A percentile compares a stretch with the other conserved stretches of the same genome.
Conservation (phyloP, 1,140 invertebrate species). For the Andricus grossulariae region DNA sequence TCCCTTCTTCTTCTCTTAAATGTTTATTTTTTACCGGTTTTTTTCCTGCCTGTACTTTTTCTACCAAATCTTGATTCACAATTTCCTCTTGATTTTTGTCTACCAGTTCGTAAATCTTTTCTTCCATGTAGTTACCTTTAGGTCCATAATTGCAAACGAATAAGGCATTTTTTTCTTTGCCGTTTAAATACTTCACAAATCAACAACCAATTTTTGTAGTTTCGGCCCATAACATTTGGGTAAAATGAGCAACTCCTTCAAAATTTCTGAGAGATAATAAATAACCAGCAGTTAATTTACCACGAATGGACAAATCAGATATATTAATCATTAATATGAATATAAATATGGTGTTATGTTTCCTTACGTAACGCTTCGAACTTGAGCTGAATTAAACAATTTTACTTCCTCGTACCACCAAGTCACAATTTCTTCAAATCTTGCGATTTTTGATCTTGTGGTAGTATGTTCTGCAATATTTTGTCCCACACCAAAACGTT, state of each 20-base stretch:
- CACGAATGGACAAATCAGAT: background rate
- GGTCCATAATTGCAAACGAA: background rate
- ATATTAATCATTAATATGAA: too few species aligned
- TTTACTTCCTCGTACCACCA: conserved; percentile 64
- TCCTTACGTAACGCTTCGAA: too few species aligned
- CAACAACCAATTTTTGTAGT: background rate
- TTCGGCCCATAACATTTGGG: background rate
- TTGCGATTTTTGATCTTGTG: conserved; percentile 49
- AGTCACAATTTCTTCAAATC: conserved; percentile 55
- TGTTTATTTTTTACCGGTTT: too few species aligned
- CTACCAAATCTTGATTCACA: too few species aligned
- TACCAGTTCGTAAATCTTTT: background rate
- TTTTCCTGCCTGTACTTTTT: too few species aligned
- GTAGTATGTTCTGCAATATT: conserved; percentile 56
- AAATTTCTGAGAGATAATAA: background rate
- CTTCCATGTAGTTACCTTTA: background rate
- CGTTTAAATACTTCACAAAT: background rate
- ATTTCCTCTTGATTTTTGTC: too few species aligned
- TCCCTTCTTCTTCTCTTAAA: too few species aligned
- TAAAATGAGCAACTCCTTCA: background rate
- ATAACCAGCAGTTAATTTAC: background rate
- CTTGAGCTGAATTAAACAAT: conserved; percentile 43
- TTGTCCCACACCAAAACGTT: conserved; percentile 63
- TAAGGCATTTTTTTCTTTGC: background rate
- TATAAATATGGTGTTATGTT: too few species aligned